phyloP scores from a whole-genome alignment of 2,113 vertebrate genomes.

The Cheilinus undulatus region DNA sequence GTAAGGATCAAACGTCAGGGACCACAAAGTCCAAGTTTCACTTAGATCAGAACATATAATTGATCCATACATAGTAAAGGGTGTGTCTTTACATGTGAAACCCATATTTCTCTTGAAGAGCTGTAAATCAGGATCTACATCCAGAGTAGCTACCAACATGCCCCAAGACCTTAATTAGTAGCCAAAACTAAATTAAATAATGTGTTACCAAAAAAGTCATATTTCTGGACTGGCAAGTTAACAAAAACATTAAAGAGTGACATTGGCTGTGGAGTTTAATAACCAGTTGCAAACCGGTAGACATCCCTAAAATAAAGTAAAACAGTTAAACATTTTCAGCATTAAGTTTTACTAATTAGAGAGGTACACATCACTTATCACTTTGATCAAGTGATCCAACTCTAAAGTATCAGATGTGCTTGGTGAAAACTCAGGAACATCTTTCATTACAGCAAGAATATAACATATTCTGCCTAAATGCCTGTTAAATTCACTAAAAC shows the following conservation, averaged over 20 bases:
- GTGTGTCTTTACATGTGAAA: constrained; percentile 18
- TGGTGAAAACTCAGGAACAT: neutral
- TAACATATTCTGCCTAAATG: neutral
- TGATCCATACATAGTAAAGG: constrained; percentile 12
- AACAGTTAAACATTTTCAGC: neutral
- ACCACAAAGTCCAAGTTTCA: neutral
- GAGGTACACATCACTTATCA: neutral
- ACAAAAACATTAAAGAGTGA: neutral
- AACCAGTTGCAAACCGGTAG: neutral
- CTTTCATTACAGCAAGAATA: neutral
- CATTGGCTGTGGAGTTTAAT: neutral
- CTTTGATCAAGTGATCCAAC: neutral
- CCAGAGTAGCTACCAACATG: constrained; percentile 5
- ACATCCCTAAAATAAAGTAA: neutral
- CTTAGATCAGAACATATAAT: constrained; percentile 20
- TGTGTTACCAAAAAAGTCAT: neutral
- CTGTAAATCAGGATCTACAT: constrained; percentile 27
- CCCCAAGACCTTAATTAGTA: constrained; percentile 13
- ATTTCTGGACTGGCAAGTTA: neutral
- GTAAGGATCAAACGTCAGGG: neutral
- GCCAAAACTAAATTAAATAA: constrained; percentile 13
- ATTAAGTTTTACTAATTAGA: no score
- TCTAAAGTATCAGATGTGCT: neutral
- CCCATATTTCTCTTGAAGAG: constrained; percentile 1
- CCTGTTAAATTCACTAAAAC: neutral